Evolutionary conservation across 2,888 invertebrate species (phyloP).

Genomic region (Phyllotreta cruciferae): DNA sequence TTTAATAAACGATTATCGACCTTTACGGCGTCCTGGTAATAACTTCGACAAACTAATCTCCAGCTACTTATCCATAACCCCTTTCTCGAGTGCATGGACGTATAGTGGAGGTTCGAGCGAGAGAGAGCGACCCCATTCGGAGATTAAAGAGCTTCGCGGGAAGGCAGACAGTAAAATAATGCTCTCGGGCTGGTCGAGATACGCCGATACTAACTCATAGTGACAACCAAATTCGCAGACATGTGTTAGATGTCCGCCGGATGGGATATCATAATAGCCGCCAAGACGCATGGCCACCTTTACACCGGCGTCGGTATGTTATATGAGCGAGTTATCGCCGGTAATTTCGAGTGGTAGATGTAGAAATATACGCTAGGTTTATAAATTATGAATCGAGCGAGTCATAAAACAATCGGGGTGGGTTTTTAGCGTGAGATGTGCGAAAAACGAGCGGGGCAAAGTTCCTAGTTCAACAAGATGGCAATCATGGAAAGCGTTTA

Average conservation of each 20-base stretch:
- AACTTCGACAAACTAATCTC: constrained; percentile 61
- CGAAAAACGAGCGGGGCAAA: constrained; percentile 43
- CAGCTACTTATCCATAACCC: constrained; percentile 56
- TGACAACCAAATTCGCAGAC: constrained; percentile 60
- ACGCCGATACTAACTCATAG: constrained; percentile 61
- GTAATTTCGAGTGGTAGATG: neutral
- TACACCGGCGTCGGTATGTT: constrained; percentile 44
- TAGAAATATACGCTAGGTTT: neutral
- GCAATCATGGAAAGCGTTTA: constrained; percentile 38
- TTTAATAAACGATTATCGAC: constrained; percentile 11
- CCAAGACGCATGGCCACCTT: constrained; percentile 54
- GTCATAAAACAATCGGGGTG: neutral
- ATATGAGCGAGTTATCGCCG: constrained; percentile 10
- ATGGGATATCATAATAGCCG: constrained; percentile 53
- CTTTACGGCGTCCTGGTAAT: constrained; percentile 49
- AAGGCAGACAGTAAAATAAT: constrained; percentile 50
- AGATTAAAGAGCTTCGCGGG: constrained; percentile 60
- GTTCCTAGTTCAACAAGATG: constrained; percentile 40
- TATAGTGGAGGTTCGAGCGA: neutral
- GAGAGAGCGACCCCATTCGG: constrained; percentile 37
- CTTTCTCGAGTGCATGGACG: neutral
- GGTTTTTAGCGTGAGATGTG: constrained; percentile 24
- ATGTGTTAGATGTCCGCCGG: constrained; percentile 57
- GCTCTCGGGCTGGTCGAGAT: constrained; percentile 57
- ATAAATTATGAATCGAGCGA: neutral